Percentiles rank a stretch among this genome's conserved stretches.
Conservation (phyloP, 37 sponge, comb jelly and placozoan species). For the Agelas oroides region DNA sequence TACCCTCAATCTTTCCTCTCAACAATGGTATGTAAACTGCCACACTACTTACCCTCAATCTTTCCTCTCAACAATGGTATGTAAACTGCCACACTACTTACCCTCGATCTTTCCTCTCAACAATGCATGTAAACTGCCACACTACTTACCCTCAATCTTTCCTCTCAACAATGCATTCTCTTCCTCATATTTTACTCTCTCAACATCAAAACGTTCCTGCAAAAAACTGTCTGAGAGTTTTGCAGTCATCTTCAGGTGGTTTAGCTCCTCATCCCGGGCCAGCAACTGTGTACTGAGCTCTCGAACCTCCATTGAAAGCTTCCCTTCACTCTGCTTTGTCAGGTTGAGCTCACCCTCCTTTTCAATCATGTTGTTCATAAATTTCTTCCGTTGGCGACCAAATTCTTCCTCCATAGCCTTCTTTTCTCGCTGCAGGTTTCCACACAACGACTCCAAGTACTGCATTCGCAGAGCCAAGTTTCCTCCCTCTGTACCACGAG, state of each 20-base stretch:
- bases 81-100: no score
- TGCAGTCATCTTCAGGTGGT: background rate
- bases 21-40: no score
- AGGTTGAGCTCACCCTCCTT: constrained; percentile 28
- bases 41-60: no score
- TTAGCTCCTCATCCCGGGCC: constrained; percentile 41
- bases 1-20: no score
- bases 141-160: constrained; percentile 37
- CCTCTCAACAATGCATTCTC: constrained; percentile 67
- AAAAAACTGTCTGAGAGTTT: background rate
- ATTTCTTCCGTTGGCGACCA: constrained; percentile 78
- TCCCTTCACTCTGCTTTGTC: background rate
- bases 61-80: no score
- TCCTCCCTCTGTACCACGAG: no score
- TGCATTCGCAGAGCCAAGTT: background rate
- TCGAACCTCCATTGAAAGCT: background rate
- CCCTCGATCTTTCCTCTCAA: no score
- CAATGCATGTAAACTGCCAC: no score
- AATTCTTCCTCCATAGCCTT: constrained; percentile 73
- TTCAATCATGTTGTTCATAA: constrained; percentile 75
- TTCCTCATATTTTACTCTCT: constrained; percentile 67
- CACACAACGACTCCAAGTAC: constrained; percentile 30
- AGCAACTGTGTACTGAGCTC: constrained; percentile 13
- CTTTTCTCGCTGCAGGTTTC: constrained; percentile 42
- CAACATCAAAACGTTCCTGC: constrained; percentile 64